These are phyloP conservation scores for Ciconia stormi DNA, from an alignment of 2,113 vertebrate genomes.

Conservation along the genomic window DNA sequence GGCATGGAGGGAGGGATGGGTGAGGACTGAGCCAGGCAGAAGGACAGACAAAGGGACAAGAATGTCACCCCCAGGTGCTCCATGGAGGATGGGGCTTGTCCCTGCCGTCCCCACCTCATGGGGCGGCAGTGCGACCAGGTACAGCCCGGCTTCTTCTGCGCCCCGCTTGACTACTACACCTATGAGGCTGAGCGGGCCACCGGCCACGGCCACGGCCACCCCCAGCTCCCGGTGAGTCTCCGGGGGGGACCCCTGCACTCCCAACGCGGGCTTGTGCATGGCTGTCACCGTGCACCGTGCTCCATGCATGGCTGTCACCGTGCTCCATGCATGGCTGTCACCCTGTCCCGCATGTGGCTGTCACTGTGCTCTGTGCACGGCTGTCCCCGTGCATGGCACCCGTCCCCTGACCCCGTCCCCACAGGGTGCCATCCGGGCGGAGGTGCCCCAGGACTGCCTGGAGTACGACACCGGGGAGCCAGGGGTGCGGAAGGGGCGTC, in stretches of 20 bases:
- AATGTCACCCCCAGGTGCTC: slow-evolving; percentile 73
- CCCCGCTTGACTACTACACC: slow-evolving; percentile 81
- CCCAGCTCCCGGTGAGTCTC: slow-evolving; percentile 78
- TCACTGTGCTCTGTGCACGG: neutral
- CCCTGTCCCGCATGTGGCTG: neutral
- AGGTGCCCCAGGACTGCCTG: slow-evolving; percentile 79
- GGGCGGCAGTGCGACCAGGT: slow-evolving; percentile 83
- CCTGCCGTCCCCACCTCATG: slow-evolving; percentile 81
- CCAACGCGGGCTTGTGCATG: neutral
- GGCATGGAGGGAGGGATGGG: neutral
- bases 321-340: neutral
- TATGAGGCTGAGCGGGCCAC: slow-evolving; percentile 82
- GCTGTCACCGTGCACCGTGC: neutral
- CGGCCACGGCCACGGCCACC: slow-evolving; percentile 64
- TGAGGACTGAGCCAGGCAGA: neutral
- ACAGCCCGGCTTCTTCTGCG: slow-evolving; percentile 85
- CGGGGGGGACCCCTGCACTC: neutral
- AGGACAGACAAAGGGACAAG: neutral
- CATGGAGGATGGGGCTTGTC: slow-evolving; percentile 82
- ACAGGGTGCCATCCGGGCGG: slow-evolving; percentile 74
- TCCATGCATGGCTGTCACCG: neutral
- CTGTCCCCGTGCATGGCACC: neutral
- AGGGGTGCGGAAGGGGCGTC: slow-evolving; percentile 70
- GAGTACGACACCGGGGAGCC: slow-evolving; percentile 62
- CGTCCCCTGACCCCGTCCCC: neutral